Percentiles rank a stretch among this genome's conserved stretches.
These are phyloP conservation scores for Furnarius figulus DNA, from an alignment of 2,113 vertebrate species.

Conservation along the genomic window DNA sequence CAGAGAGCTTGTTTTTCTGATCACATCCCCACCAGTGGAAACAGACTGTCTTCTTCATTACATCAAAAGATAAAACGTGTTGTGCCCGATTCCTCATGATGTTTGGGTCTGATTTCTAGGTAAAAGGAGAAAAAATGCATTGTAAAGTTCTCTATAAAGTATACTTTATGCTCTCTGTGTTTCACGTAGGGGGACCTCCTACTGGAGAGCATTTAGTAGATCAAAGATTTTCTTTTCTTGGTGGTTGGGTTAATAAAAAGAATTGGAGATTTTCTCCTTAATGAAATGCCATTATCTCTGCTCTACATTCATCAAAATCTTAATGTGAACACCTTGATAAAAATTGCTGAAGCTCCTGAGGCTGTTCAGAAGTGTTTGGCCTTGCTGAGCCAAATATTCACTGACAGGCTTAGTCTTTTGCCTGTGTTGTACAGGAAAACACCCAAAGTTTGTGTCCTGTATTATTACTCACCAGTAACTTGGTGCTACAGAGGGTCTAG, in stretches of 20 bases:
- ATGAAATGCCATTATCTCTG: neutral
- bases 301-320: neutral
- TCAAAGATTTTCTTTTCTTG: neutral
- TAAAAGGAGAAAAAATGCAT: neutral
- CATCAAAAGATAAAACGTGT: neutral
- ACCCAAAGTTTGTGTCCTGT: neutral
- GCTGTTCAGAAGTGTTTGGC: neutral
- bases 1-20: neutral
- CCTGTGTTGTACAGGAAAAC: neutral
- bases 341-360: neutral
- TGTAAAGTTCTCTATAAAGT: neutral
- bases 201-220: neutral
- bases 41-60: neutral
- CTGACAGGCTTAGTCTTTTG: neutral
- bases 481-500: neutral
- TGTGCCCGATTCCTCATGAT: neutral
- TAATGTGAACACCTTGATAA: neutral
- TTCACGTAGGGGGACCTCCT: neutral
- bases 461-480: neutral
- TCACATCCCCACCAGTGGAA: neutral
- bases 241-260: neutral
- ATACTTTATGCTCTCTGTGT: neutral
- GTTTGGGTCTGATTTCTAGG: neutral
- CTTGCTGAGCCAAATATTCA: neutral
- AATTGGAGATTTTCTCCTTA: neutral